Conservation (phyloP, 1,140 invertebrate species). For the Streblospio benedicti region DNA sequence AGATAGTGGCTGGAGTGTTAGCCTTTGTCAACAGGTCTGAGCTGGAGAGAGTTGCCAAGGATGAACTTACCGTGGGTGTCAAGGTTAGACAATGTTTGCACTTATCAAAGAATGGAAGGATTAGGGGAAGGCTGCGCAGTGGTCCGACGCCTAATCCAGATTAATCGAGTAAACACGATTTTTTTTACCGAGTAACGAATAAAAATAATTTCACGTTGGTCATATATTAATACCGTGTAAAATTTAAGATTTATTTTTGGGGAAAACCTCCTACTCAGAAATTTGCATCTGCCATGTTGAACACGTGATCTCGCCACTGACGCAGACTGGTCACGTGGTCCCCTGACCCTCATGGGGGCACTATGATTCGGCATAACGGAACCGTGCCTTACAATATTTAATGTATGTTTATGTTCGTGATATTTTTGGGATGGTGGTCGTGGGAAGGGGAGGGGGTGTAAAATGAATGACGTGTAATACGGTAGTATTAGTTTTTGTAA, state of each 20-base stretch:
- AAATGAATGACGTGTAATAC: no score
- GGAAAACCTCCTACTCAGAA: background rate
- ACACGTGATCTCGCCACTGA: no score
- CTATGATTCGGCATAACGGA: no score
- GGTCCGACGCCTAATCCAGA: conserved; percentile 10
- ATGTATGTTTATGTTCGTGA: no score
- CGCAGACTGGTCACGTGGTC: no score
- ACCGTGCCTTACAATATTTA: no score
- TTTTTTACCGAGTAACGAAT: conserved; percentile 1
- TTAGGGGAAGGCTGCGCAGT: conserved; percentile 10
- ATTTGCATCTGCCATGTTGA: no score
- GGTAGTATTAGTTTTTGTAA: no score
- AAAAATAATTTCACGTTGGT: background rate
- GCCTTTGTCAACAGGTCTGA: conserved; percentile 68
- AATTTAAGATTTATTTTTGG: background rate
- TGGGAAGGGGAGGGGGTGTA: no score
- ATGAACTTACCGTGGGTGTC: conserved; percentile 61
- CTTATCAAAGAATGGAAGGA: conserved; percentile 47
- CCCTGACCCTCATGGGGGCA: no score
- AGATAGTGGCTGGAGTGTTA: conserved; percentile 66
- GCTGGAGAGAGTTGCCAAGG: conserved; percentile 47
- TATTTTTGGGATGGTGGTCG: no score
- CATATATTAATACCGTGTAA: background rate
- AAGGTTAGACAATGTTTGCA: conserved; percentile 63
- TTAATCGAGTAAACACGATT: background rate